Evolutionary conservation across 2,888 invertebrate genomes (phyloP), one percentile per base, ranked within the genome.

Genomic region (Idaea dimidiata): DNA sequence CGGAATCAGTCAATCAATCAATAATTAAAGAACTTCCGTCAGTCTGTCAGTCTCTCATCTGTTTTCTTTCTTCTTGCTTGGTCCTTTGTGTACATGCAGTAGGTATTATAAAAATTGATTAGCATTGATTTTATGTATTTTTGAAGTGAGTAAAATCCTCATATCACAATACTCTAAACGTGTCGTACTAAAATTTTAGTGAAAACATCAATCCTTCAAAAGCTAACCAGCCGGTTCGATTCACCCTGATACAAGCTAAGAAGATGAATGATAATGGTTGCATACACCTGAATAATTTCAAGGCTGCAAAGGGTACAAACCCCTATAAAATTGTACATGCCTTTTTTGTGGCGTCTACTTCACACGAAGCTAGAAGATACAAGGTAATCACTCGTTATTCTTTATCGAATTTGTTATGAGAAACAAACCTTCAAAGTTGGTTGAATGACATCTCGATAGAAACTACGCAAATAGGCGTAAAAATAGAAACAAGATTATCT

Each of bases 281-380:
- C 87, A 94, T 94, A 87, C 97, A 97, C 93, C 91, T 97, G 82
- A 95, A 94, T 89, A 94, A 94, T 91, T 96, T 96, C 91, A 97
- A 97, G 93, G 94, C 95, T 79, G 94, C 94, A 60, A 95, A 95
- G 86, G 97, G 97, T 75, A 93, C 95, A 70, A 94, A 94, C 84
- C 94, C 95, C 59, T 96, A 95, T 85, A 94, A 94, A 90, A 94
- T 97, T 76, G 96, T 98, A 76, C 97, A 97, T 92, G 95, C 96
- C 70, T 97, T 96, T 90, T 97, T 98, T 88, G 96, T 97, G 64
- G 95, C 97, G 70, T 96, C 97, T 84, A 95, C 96, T 62, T 95
- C 96, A 68, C 94, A 94, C 74, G 96, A 96, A 89, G 96, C 96
- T 72, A 94, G 97, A 77, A 94, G 95, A 87, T 95, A 96, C 79